Conservation (phyloP, 2,888 invertebrate species). For the Tipula unca region DNA sequence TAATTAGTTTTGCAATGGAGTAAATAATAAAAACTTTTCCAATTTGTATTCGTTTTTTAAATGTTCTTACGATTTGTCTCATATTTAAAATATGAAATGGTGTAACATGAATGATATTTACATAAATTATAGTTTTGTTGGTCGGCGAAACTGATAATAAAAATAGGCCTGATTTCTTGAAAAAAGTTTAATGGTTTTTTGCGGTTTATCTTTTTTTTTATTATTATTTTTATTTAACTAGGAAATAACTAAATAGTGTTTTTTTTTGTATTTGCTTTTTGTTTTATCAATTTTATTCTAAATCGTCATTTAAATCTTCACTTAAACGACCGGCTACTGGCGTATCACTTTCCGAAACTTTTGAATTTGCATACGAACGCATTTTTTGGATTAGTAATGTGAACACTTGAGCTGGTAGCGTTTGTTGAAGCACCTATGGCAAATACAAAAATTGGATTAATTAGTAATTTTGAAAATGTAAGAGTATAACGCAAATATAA, state of each 20-base stretch:
- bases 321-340: neutral
- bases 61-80: neutral
- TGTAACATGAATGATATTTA: neutral
- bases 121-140: neutral
- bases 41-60: neutral
- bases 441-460: neutral
- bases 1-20: neutral
- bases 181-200: neutral
- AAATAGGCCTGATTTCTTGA: neutral
- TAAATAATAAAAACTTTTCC: neutral
- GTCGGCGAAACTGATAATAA: neutral
- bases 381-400: slow-evolving; percentile 71
- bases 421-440: slow-evolving; percentile 75
- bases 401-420: slow-evolving; percentile 92
- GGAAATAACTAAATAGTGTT: neutral
- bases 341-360: neutral
- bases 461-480: too few species aligned
- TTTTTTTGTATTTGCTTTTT: neutral
- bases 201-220: neutral
- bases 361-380: slow-evolving; percentile 37
- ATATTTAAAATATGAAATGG: neutral
- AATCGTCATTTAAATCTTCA: slow-evolving; percentile 20
- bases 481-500: neutral
- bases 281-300: slow-evolving; percentile 16
- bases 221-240: neutral